These are phyloP conservation scores for Manis pentadactyla DNA, from an alignment of 2,797 vertebrate species.

Conservation along the genomic window DNA sequence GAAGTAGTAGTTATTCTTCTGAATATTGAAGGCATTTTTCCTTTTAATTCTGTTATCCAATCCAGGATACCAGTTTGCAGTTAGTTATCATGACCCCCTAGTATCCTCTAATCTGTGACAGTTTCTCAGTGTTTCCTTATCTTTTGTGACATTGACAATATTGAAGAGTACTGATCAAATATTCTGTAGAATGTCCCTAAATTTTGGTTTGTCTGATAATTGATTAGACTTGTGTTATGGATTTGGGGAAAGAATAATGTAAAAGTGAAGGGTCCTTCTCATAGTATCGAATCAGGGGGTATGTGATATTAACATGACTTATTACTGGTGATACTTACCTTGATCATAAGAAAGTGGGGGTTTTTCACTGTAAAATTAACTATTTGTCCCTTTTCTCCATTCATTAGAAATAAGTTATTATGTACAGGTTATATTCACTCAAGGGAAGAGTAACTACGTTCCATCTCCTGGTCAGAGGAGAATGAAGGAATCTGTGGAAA, in stretches of 20 bases:
- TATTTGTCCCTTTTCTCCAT: background rate
- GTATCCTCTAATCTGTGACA: background rate
- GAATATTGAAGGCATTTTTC: background rate
- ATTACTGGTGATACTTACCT: background rate
- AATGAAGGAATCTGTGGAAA: background rate
- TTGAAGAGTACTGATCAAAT: background rate
- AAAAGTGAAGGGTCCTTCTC: background rate
- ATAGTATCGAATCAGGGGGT: background rate
- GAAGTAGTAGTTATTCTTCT: background rate
- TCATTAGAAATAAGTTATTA: background rate
- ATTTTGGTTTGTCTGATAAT: background rate
- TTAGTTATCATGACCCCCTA: background rate
- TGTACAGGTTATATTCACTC: background rate
- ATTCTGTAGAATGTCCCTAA: background rate
- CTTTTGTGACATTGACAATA: background rate
- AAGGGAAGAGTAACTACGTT: background rate
- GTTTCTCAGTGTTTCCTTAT: background rate
- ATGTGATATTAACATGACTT: background rate
- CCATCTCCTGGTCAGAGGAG: background rate
- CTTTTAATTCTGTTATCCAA: background rate
- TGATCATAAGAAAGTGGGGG: background rate
- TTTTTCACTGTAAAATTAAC: background rate
- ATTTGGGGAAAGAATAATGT: background rate
- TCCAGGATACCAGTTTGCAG: background rate
- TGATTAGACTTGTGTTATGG: background rate